Conservation (phyloP, 1,140 invertebrate species). For the Zaprionus gabonicus region DNA sequence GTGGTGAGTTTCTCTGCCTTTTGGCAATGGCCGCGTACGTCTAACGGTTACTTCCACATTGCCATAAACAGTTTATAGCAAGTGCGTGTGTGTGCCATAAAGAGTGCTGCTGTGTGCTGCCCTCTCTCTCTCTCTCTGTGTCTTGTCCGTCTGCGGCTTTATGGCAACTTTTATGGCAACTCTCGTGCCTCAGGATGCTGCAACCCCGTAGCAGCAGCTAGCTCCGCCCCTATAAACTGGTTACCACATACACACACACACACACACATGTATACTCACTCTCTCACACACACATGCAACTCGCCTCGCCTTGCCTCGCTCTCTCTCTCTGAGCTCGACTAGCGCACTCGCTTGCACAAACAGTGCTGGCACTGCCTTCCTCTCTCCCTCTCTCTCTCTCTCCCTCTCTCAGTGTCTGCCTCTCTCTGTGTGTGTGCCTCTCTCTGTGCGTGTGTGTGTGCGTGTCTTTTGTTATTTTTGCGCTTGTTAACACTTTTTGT, state of each 20-base stretch:
- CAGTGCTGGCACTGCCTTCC: too few relatives aligned
- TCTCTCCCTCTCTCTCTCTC: too few relatives aligned
- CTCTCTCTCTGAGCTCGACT: constrained; percentile 1
- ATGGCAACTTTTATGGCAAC: constrained; percentile 47
- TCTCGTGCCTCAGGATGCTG: constrained; percentile 48
- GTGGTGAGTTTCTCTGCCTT: constrained; percentile 29
- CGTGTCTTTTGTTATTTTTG: constrained; percentile 81
- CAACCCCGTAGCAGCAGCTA: constrained; percentile 56
- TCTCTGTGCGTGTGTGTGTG: constrained; percentile 41
- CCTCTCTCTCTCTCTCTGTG: not conserved
- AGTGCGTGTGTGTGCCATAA: constrained; percentile 2
- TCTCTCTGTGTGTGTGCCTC: not conserved
- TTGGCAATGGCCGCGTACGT: constrained; percentile 44
- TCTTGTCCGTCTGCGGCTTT: constrained; percentile 21
- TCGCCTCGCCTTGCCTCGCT: not conserved
- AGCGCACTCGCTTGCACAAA: constrained; percentile 39
- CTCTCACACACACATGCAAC: not conserved
- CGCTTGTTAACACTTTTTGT: constrained; percentile 84
- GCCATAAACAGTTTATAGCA: constrained; percentile 56
- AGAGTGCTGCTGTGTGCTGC: not conserved
- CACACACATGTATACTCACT: not conserved
- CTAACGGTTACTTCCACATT: constrained; percentile 30
- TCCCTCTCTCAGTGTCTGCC: not conserved
- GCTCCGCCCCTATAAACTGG: constrained; percentile 73
- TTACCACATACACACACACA: constrained; percentile 38